These are phyloP conservation scores for Dendroctonus valens DNA, from an alignment of 1,140 invertebrate genomes.

Conservation along the genomic window DNA sequence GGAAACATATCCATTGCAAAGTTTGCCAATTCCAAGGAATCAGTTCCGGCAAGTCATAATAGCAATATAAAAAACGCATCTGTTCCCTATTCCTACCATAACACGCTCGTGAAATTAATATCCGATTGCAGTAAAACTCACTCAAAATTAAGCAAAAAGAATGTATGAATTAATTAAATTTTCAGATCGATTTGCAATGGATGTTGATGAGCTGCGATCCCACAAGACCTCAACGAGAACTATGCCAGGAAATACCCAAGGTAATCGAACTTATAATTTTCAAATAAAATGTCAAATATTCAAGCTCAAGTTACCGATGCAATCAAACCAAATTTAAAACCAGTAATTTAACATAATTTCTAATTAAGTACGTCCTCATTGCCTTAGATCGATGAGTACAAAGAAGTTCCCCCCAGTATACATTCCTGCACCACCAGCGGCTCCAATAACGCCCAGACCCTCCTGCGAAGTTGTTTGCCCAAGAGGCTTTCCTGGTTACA, in stretches of 20 bases:
- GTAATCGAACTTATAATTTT: slow-evolving; percentile 11
- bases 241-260: slow-evolving; percentile 67
- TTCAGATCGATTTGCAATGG: slow-evolving; percentile 77
- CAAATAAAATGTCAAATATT: no score
- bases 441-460: slow-evolving; percentile 10
- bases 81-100: not conserved
- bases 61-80: slow-evolving; percentile 1
- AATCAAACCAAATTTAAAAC: no score
- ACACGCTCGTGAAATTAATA: no score
- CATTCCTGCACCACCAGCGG: not conserved
- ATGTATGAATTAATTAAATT: not conserved
- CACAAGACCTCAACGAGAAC: slow-evolving; percentile 65
- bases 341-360: slow-evolving; percentile 2
- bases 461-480: slow-evolving; percentile 54
- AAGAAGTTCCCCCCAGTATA: no score
- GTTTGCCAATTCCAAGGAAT: slow-evolving; percentile 55
- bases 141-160: no score
- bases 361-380: no score
- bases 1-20: slow-evolving; percentile 68
- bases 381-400: not conserved
- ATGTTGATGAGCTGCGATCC: slow-evolving; percentile 78
- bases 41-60: slow-evolving; percentile 60
- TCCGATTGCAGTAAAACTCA: no score
- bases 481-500: slow-evolving; percentile 59
- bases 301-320: no score